A percentile compares a stretch with the other conserved stretches of the same genome.
Conservation (phyloP, 2,113 vertebrate species). For the Bolborhynchus lineola region DNA sequence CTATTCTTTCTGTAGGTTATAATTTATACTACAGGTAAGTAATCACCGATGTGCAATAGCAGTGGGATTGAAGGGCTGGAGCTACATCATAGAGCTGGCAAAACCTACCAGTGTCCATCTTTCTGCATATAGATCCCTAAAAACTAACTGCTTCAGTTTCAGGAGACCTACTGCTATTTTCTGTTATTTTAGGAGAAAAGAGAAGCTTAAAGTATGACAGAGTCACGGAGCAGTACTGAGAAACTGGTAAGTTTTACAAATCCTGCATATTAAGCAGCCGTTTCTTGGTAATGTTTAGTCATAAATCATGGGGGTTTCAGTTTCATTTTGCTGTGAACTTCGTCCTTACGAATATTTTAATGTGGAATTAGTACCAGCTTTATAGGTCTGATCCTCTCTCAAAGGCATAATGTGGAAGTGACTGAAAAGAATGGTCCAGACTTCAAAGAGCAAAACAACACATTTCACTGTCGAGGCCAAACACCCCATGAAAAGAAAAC, state of each 20-base stretch:
- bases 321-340: background rate
- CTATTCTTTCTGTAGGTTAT: background rate
- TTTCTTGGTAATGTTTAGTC: background rate
- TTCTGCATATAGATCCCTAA: background rate
- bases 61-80: background rate
- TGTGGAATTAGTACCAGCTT: background rate
- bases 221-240: background rate
- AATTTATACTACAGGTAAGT: background rate
- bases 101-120: background rate
- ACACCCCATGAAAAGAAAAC: background rate
- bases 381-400: background rate
- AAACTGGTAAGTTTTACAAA: background rate
- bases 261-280: background rate
- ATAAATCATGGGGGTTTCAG: background rate
- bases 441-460: background rate
- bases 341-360: background rate
- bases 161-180: background rate
- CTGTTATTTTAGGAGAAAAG: background rate
- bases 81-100: background rate
- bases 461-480: background rate
- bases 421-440: background rate
- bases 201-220: background rate
- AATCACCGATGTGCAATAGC: background rate
- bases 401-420: background rate
- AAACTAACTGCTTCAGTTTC: background rate